A percentile compares a stretch with the other conserved stretches of the same genome.
These are phyloP conservation scores for Eupeodes luniger DNA, from an alignment of 2,888 invertebrate species.

Conservation along the genomic window DNA sequence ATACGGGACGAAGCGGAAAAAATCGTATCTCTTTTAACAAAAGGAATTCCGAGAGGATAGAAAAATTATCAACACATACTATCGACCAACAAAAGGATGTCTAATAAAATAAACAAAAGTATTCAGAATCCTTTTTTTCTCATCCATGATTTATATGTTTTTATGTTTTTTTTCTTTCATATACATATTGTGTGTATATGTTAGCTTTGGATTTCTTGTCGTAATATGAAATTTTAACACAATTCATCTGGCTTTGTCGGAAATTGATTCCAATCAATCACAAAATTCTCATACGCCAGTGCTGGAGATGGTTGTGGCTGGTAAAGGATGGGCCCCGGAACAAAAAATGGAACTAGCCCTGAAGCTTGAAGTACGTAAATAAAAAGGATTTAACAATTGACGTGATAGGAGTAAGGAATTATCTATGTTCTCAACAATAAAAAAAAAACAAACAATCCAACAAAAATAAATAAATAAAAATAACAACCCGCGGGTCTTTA, in stretches of 20 bases:
- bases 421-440: conserved; percentile 1
- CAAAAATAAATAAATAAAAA: conserved; percentile 22
- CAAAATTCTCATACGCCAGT: conserved; percentile 53
- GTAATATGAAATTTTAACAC: conserved; percentile 73
- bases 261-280: conserved; percentile 84
- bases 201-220: conserved; percentile 20
- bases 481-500: conserved; percentile 59
- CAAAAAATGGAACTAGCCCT: background rate
- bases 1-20: conserved; percentile 1
- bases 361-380: conserved; percentile 48
- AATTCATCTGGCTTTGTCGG: conserved; percentile 80
- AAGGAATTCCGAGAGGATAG: conserved; percentile 10
- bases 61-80: conserved; percentile 63
- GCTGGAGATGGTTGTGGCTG: background rate
- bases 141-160: conserved; percentile 18
- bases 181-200: conserved; percentile 28
- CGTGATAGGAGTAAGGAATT: conserved; percentile 48
- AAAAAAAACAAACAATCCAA: background rate
- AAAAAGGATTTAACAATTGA: conserved; percentile 47
- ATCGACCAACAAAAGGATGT: conserved; percentile 49
- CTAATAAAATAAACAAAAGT: conserved; percentile 64
- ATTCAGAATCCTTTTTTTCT: conserved; percentile 34
- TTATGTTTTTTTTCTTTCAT: background rate
- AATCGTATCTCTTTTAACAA: background rate
- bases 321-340: background rate